Base-by-base conservation (phyloP, 2,113 vertebrate genomes). In the Lanius collurio region DNA sequence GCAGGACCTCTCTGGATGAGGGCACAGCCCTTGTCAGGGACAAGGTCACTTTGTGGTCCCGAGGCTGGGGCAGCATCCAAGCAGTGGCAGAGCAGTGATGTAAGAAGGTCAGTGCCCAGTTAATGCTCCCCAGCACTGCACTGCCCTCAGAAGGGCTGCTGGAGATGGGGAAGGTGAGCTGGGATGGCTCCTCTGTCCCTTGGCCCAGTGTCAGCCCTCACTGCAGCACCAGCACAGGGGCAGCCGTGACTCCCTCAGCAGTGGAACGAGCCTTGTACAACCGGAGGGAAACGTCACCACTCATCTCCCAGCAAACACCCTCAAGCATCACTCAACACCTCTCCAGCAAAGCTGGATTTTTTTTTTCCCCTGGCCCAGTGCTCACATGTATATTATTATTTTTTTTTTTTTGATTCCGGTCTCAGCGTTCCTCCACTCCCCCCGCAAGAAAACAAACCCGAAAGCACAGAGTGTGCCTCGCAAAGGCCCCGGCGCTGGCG, bases 261-360 rank as follows among this genome's bases (percentile, higher is more conserved):
- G 71, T 7, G 0, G 23, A 87, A 70, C 0, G 0, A 65, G 60
- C 26, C 33, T 44, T 2, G 10, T 33, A 75, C 82, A 74, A 42
- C 86, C 23, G 1, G 16, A 73, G 80, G 41, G 46, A 89, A 94
- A 81, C 1, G 0, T 50, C 87, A 57, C 87, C 83, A 28, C 65
- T 53, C 80, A 31, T 5, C 68, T 65, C 73, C 88, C 59, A 31
- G 85, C 64, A 74, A 86, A 92, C 2, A 6, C 94, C 78, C 88
- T 50, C 92, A 37, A 83, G 86, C 83, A 94, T 94, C 90, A 42
- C 92, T 83, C 91, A 71, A 69, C 93, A 49, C 78, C 83, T 70
- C 80, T 70, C 64, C 79, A 47, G n/a, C 50, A n/a, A 49, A 59
- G 71, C 27, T 27, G n/a, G 44, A 35, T 46, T 75, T 71, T 42